These are phyloP conservation scores for Prochilodus magdalenae DNA, from an alignment of 2,113 vertebrate species.

Conservation along the genomic window DNA sequence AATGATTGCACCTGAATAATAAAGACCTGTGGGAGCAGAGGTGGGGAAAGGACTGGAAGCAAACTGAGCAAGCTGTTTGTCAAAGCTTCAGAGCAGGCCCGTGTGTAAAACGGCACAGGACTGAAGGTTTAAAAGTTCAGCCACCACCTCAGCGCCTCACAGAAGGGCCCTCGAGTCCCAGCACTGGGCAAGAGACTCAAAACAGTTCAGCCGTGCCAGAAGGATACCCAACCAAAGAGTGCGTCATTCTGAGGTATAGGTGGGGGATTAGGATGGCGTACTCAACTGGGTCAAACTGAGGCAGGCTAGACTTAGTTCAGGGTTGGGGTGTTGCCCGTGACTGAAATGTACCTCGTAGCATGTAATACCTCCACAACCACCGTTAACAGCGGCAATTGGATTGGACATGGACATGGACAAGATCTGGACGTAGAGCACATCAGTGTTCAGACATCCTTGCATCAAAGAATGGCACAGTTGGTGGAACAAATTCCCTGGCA, in stretches of 20 bases:
- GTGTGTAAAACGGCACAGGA: slow-evolving; percentile 1
- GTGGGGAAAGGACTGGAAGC: slow-evolving; percentile 5
- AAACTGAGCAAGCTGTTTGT: slow-evolving; percentile 12
- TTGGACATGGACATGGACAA: too few relatives aligned
- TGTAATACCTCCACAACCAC: too few relatives aligned
- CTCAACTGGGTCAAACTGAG: neutral
- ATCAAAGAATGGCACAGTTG: too few relatives aligned
- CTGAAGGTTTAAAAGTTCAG: neutral
- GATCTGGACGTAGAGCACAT: too few relatives aligned
- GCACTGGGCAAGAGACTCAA: neutral
- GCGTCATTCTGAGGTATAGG: neutral
- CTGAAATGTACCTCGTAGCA: too few relatives aligned
- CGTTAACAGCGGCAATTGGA: too few relatives aligned
- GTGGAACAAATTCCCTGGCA: too few relatives aligned
- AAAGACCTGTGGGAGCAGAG: slow-evolving; percentile 16
- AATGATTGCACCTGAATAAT: slow-evolving; percentile 20
- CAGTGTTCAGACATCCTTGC: too few relatives aligned
- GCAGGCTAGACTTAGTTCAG: too few relatives aligned
- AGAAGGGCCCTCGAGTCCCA: neutral
- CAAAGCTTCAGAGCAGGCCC: slow-evolving; percentile 34
- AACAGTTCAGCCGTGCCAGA: neutral
- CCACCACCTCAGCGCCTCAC: neutral
- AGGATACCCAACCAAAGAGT: neutral
- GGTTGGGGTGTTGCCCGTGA: too few relatives aligned
- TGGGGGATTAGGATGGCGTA: neutral